Base-by-base conservation (phyloP, 2,888 invertebrate genomes). In the Tortrix viridana region DNA sequence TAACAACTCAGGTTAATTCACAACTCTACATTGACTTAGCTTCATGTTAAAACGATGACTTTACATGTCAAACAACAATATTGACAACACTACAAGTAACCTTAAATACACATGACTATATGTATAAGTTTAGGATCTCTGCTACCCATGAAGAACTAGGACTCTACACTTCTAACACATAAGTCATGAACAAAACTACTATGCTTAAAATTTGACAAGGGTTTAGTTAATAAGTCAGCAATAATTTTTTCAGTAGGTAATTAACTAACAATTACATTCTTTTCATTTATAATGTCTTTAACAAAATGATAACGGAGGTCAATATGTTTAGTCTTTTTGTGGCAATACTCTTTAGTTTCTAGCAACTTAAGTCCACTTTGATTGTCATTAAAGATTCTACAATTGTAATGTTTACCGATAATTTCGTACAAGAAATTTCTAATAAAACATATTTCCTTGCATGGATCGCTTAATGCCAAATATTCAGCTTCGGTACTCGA, bases 241-340 rank as follows among this genome's bases (percentile, higher is more conserved):
- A 43, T n/a, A n/a, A 43, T 43, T 5, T 16, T 43, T 3, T 43
- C 16, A 16, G 43, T 43, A 43, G 43, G 16, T 43, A 43, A n/a
- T 16, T 43, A 43, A 16, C 16, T 2, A 43, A 43, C 16, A 3
- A 4, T 16, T n/a, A 43, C 5, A 49, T 49, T 49, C 9, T 26
- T 49, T 2, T 49, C 5, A 48, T 26, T 16, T 49, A 20, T 9
- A 19, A 62, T 44, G 50, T 62, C 61, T 23, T 61, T 67, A 2
- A 66, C 44, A 58, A 54, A 65, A 54, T 68, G 66, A 41, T 68
- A 59, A 1, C 64, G 23, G 12, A 67, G n/a, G 14, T 67, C 65
- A n/a, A 67, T 67, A 46, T 67, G 65, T 38, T 62, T 66, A 0
- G 68, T 65, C 16, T 55, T 56, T 46, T 58, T 65, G 56, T 68